phyloP scores from a whole-genome alignment of 1,140 invertebrate species.

The Macrosteles quadrilineatus region DNA sequence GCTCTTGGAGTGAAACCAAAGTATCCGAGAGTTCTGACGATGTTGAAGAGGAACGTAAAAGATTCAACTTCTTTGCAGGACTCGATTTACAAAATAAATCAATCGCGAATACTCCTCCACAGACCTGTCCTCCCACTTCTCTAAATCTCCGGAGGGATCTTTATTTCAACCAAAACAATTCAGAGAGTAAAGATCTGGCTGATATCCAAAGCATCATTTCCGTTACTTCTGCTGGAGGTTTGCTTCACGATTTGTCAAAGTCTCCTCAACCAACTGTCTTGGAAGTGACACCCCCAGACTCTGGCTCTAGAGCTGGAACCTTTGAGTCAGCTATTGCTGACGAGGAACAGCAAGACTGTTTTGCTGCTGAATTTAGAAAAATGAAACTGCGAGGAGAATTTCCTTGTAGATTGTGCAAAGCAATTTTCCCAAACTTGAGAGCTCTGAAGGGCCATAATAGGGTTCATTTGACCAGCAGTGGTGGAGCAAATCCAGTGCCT shows the following conservation, averaged over 20 bases:
- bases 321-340: constrained; percentile 47
- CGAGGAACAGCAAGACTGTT: constrained; percentile 78
- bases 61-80: constrained; percentile 75
- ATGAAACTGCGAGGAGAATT: constrained; percentile 88
- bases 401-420: constrained; percentile 81
- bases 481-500: constrained; percentile 65
- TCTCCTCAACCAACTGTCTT: constrained; percentile 39
- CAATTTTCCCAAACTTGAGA: constrained; percentile 84
- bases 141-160: constrained; percentile 15
- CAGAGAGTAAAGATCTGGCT: constrained; percentile 69
- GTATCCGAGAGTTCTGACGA: constrained; percentile 32
- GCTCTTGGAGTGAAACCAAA: not conserved
- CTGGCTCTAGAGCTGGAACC: constrained; percentile 21
- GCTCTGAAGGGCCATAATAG: constrained; percentile 88
- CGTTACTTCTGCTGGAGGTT: constrained; percentile 51
- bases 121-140: constrained; percentile 22
- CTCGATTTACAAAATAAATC: constrained; percentile 70
- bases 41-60: constrained; percentile 55
- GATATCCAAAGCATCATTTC: constrained; percentile 81
- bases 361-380: constrained; percentile 74
- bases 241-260: constrained; percentile 39
- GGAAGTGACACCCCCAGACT: constrained; percentile 41
- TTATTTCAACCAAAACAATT: constrained; percentile 3
- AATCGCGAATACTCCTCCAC: not conserved
- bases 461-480: constrained; percentile 62